These are phyloP conservation scores for Drosophila mulleri DNA, from an alignment of 2,888 invertebrate species.

Conservation along the genomic window DNA sequence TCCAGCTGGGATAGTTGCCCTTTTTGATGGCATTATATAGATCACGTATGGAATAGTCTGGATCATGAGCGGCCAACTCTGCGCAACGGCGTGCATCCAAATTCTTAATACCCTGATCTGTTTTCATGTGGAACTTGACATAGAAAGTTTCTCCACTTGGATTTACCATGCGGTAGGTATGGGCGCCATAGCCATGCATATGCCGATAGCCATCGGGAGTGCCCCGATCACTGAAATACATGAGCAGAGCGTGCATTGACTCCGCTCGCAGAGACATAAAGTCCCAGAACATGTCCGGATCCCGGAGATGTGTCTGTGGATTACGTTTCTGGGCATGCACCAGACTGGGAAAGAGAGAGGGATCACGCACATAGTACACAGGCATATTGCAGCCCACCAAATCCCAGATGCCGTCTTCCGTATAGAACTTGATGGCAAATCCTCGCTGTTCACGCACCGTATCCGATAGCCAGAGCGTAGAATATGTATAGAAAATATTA, in stretches of 20 bases:
- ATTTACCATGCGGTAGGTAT: slow-evolving; percentile 96
- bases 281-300: slow-evolving; percentile 98
- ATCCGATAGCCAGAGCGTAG: slow-evolving; percentile 86
- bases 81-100: slow-evolving; percentile 84
- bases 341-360: slow-evolving; percentile 95
- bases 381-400: slow-evolving; percentile 97
- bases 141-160: slow-evolving; percentile 90
- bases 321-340: slow-evolving; percentile 99
- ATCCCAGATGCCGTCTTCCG: slow-evolving; percentile 97
- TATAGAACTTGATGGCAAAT: slow-evolving; percentile 97
- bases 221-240: slow-evolving; percentile 96
- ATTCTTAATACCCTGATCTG: slow-evolving; percentile 95
- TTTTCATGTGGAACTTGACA: slow-evolving; percentile 97
- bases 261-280: slow-evolving; percentile 96
- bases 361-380: slow-evolving; percentile 96
- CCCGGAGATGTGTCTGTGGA: slow-evolving; percentile 95
- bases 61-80: slow-evolving; percentile 89
- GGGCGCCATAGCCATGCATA: slow-evolving; percentile 98
- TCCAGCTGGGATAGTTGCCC: slow-evolving; percentile 91
- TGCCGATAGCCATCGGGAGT: slow-evolving; percentile 96
- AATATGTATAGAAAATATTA: slow-evolving; percentile 19
- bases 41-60: slow-evolving; percentile 95
- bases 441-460: slow-evolving; percentile 96
- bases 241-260: slow-evolving; percentile 92
- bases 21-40: slow-evolving; percentile 94